Base-by-base conservation (phyloP, 2,797 vertebrate genomes). In the Oreochromis mossambicus region DNA sequence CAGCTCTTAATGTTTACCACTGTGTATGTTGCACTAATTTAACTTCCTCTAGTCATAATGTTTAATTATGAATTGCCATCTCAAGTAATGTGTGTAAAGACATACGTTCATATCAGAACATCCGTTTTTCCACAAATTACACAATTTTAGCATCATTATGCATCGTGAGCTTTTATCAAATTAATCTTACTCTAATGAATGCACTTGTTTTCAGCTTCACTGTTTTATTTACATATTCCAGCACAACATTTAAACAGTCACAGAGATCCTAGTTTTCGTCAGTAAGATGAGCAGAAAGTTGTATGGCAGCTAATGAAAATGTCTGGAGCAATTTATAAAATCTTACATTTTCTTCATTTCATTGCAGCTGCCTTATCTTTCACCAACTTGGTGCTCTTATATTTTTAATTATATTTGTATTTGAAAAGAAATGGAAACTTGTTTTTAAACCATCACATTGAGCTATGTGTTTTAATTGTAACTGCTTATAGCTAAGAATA, bases 281-380 rank as follows among this genome's bases (percentile, higher is more conserved):
- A 32, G 32, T 24, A 83, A 21, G 5, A 70, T 7, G 66, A 70
- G 4, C 61, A 85, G 19, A 68, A 55, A 51, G 9, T 66, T 82
- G 3, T 70, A 50, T 83, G 81, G 85, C 86, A 92, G 91, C 87
- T 91, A 82, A 24, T 85, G 68, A 78, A 58, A 87, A 83, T 4
- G 61, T 78, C 82, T 54, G 26, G 46, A 86, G 24, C 5, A 78
- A 36, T 48, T 76, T 58, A 36, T 83, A 21, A 85, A 81, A 50
- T 78, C 1, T 46, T 48, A n/a, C 11, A n/a, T 68, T 70, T 21
- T 19, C 12, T 32, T 32, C 6, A 61, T 86, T 85, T 82, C 82
- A 89, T 77, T 15, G 46, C 46, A 34, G 70, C 43, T 75, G 54
- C 41, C 83, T 92, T 87, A 78, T 86, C 54, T 29, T 14, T n/a